These are phyloP conservation scores for Chloroclysta siterata DNA, from an alignment of 2,888 invertebrate species.

Conservation along the genomic window DNA sequence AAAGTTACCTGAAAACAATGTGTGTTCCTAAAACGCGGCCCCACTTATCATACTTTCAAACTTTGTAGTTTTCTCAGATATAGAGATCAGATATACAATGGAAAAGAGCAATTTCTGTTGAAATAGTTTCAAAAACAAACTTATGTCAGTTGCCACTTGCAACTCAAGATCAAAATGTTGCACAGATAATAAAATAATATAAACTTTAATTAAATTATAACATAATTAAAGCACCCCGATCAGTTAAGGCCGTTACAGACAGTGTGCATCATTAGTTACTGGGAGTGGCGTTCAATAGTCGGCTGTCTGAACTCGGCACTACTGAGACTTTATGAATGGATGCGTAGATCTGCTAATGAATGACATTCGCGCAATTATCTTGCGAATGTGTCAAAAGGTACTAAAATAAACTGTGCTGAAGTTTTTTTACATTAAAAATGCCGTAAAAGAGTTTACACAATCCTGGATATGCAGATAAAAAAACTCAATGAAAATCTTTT, in stretches of 20 bases:
- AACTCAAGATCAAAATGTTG: neutral
- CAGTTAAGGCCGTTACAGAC: slow-evolving; percentile 54
- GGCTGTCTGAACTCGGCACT: slow-evolving; percentile 48
- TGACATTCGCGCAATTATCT: slow-evolving; percentile 37
- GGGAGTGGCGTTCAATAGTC: slow-evolving; percentile 70
- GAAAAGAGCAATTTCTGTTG: neutral
- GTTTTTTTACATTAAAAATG: neutral
- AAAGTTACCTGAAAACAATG: neutral
- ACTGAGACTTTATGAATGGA: slow-evolving; percentile 63
- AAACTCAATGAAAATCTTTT: too few relatives aligned
- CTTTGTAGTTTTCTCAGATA: neutral
- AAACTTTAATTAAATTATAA: slow-evolving; percentile 17
- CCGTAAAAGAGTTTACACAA: neutral
- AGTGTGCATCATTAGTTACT: slow-evolving; percentile 62
- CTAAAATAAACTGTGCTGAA: neutral
- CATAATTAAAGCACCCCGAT: slow-evolving; percentile 51
- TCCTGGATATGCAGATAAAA: neutral
- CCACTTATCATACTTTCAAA: neutral
- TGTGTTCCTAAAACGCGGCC: neutral
- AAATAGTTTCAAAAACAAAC: too few relatives aligned
- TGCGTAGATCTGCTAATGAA: slow-evolving; percentile 54
- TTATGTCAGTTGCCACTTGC: too few relatives aligned
- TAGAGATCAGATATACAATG: too few relatives aligned
- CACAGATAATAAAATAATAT: neutral
- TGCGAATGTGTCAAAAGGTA: slow-evolving; percentile 13